Percentiles rank a stretch among this genome's conserved stretches.
Conservation (phyloP, 2,113 vertebrate species). For the Myotis lucifugus region DNA sequence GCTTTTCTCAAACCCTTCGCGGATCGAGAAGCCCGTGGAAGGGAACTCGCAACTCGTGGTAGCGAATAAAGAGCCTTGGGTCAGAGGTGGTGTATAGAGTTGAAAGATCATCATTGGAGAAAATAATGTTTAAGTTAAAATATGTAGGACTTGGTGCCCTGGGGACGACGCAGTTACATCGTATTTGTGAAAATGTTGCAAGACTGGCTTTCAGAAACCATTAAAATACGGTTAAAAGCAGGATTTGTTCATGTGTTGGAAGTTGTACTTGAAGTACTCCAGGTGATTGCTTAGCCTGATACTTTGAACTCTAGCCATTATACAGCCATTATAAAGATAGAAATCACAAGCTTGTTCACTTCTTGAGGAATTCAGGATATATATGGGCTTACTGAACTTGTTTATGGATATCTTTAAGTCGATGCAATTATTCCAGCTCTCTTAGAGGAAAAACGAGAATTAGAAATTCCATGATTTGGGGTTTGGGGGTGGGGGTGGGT, state of each 20-base stretch:
- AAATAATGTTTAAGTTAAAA: background rate
- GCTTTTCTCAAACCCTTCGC: background rate
- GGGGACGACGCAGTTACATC: background rate
- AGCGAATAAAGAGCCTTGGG: background rate
- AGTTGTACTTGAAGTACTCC: background rate
- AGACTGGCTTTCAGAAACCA: conserved; percentile 29
- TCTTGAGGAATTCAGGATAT: background rate
- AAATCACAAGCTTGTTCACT: background rate
- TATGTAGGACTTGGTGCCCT: background rate
- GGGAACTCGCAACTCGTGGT: background rate
- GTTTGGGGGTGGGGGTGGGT: background rate
- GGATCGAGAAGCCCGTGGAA: background rate
- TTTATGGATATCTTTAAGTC: background rate
- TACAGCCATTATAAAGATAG: background rate
- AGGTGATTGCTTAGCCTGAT: background rate
- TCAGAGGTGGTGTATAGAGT: background rate
- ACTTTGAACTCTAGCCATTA: background rate
- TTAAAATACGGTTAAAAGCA: background rate
- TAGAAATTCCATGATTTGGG: background rate
- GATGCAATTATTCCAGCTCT: background rate
- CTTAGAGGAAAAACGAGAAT: background rate
- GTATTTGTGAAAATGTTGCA: background rate
- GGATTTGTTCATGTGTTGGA: background rate
- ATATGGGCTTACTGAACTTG: background rate
- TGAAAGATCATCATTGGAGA: background rate